These are phyloP conservation scores for Temnopleurus reevesii DNA, from an alignment of 53 echinoderm and acorn worm genomes.

Conservation along the genomic window DNA sequence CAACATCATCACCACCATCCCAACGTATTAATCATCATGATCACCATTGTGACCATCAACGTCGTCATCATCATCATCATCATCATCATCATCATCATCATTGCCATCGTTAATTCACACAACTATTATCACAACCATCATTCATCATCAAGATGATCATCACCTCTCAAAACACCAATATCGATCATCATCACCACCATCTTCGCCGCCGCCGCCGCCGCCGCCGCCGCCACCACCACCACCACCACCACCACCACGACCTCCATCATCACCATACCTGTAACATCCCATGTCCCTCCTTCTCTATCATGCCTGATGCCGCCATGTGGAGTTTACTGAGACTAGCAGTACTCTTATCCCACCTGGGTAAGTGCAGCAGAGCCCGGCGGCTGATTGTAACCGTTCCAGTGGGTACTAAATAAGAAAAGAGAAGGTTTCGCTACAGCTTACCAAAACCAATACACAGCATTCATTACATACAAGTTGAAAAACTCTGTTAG, in stretches of 20 bases:
- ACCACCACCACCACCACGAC: conserved; percentile 3
- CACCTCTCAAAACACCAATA: too few species aligned
- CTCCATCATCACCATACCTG: conserved; percentile 65
- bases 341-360: conserved; percentile 70
- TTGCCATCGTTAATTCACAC: too few species aligned
- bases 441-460: too few species aligned
- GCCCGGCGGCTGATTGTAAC: conserved; percentile 79
- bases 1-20: neutral
- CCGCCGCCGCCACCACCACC: neutral
- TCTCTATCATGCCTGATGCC: conserved; percentile 84
- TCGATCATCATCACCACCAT: neutral
- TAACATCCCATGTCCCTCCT: conserved; percentile 90
- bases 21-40: neutral
- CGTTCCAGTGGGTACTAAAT: conserved; percentile 82
- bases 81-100: neutral
- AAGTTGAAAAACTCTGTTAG: too few species aligned
- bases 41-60: neutral
- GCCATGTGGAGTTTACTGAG: conserved; percentile 76
- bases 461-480: too few species aligned
- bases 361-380: conserved; percentile 66
- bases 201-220: neutral
- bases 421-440: neutral
- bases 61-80: conserved; percentile 9
- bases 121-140: too few species aligned
- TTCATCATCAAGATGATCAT: too few species aligned